Evolutionary conservation across 2,888 invertebrate species (phyloP).

Genomic region (Netelia virgata): DNA sequence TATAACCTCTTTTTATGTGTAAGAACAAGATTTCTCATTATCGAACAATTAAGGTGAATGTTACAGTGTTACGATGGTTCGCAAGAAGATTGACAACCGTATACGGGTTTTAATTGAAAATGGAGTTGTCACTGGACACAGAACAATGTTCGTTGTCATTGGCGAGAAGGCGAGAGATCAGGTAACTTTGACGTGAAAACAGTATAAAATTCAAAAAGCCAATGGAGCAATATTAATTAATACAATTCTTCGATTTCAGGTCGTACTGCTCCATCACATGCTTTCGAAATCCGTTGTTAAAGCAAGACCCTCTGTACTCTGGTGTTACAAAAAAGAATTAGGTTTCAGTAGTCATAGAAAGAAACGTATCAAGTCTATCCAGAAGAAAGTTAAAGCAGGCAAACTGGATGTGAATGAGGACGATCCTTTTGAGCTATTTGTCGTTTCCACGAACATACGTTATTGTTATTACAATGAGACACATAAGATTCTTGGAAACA

Average conservation of each 20-base stretch:
- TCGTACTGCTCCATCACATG: slow-evolving; percentile 99
- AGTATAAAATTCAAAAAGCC: background rate
- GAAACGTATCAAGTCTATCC: slow-evolving; percentile 94
- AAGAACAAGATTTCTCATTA: background rate
- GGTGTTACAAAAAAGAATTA: slow-evolving; percentile 97
- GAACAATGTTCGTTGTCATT: slow-evolving; percentile 97
- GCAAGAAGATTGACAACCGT: slow-evolving; percentile 98
- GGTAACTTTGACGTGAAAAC: slow-evolving; percentile 85
- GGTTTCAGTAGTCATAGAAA: slow-evolving; percentile 92
- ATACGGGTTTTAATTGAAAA: slow-evolving; percentile 98
- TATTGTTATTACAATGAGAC: slow-evolving; percentile 99
- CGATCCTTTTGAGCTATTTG: slow-evolving; percentile 98
- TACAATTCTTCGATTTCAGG: slow-evolving; percentile 86
- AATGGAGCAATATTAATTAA: background rate
- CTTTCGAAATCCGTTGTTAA: slow-evolving; percentile 97
- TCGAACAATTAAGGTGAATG: background rate
- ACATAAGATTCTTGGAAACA: slow-evolving; percentile 98
- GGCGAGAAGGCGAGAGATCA: slow-evolving; percentile 99
- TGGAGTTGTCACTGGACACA: slow-evolving; percentile 95
- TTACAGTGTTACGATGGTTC: slow-evolving; percentile 88
- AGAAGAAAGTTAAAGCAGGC: slow-evolving; percentile 94
- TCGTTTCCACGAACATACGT: slow-evolving; percentile 98
- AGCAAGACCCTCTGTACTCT: slow-evolving; percentile 96
- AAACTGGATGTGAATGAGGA: slow-evolving; percentile 96
- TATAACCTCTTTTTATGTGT: background rate